Evolutionary conservation across 2,113 vertebrate species (phyloP).

Genomic region (Forbesichthys papilliferus): DNA sequence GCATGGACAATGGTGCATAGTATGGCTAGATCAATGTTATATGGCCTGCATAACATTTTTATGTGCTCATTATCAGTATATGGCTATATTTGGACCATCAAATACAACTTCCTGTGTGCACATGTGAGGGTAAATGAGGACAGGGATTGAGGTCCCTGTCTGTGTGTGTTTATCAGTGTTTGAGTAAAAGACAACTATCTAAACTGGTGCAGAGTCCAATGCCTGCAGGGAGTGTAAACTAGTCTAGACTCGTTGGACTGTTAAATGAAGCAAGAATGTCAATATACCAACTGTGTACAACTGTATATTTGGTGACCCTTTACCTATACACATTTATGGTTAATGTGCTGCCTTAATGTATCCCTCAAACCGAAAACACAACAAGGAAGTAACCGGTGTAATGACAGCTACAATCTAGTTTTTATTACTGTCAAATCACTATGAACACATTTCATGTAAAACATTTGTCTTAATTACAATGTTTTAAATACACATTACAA

Average conservation of each 20-base stretch:
- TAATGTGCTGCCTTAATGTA: neutral
- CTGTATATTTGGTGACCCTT: slow-evolving; percentile 24
- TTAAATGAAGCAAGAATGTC: slow-evolving; percentile 29
- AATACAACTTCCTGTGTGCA: slow-evolving; percentile 21
- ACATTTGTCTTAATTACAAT: neutral
- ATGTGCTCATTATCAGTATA: slow-evolving; percentile 13
- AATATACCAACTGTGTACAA: slow-evolving; percentile 24
- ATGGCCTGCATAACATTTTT: slow-evolving; percentile 9
- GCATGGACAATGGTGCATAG: slow-evolving; percentile 7
- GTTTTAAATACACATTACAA: neutral
- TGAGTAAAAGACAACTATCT: slow-evolving; percentile 59
- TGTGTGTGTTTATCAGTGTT: slow-evolving; percentile 53
- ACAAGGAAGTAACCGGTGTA: slow-evolving; percentile 12
- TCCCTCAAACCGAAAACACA: slow-evolving; percentile 4
- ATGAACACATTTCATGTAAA: neutral
- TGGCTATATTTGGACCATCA: slow-evolving; percentile 40
- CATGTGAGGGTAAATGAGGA: slow-evolving; percentile 1
- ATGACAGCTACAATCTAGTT: neutral
- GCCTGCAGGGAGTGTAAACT: slow-evolving; percentile 37
- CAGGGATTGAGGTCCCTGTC: slow-evolving; percentile 9
- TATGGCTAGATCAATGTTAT: slow-evolving; percentile 24
- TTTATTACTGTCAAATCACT: neutral
- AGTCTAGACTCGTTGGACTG: slow-evolving; percentile 58
- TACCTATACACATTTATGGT: neutral
- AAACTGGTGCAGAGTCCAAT: slow-evolving; percentile 72